phyloP scores from a whole-genome alignment of 1,140 invertebrate species.

The Psix sp. region DNA sequence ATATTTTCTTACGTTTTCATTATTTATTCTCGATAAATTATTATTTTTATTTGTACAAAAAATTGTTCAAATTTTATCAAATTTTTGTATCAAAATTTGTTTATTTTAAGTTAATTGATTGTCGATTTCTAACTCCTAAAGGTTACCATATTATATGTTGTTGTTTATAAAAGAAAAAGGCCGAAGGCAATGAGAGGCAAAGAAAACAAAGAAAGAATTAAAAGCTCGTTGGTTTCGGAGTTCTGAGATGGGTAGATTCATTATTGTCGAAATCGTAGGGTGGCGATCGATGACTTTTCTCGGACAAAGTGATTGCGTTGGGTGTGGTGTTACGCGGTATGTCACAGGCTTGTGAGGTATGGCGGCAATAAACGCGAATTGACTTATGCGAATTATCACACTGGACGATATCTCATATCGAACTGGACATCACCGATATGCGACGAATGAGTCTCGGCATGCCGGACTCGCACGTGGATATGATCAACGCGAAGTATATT shows the following conservation, averaged over 20 bases:
- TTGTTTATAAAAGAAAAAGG: constrained; percentile 25
- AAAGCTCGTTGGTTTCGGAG: constrained; percentile 25
- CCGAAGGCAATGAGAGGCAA: constrained; percentile 5
- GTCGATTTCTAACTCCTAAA: too few species aligned
- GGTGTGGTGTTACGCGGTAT: constrained; percentile 69
- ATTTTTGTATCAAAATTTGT: too few species aligned
- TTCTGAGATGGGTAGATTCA: constrained; percentile 16
- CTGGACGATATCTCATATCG: constrained; percentile 75
- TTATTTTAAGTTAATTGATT: constrained; percentile 7
- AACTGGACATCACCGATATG: constrained; percentile 75
- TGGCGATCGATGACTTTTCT: constrained; percentile 55
- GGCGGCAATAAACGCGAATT: constrained; percentile 72
- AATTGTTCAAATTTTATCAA: too few species aligned
- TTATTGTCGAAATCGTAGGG: constrained; percentile 56
- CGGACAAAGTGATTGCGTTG: constrained; percentile 59
- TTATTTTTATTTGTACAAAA: too few species aligned
- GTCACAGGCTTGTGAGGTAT: constrained; percentile 72
- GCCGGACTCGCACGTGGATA: constrained; percentile 69
- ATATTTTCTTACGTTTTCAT: too few species aligned
- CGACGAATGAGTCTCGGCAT: constrained; percentile 74
- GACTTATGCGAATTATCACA: constrained; percentile 74
- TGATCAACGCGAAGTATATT: constrained; percentile 70
- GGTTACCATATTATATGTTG: too few species aligned
- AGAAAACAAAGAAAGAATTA: constrained; percentile 33
- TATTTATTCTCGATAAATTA: too few species aligned